These are phyloP conservation scores for Eudyptes chrysolophus DNA, from an alignment of 2,113 vertebrate species.

Conservation along the genomic window DNA sequence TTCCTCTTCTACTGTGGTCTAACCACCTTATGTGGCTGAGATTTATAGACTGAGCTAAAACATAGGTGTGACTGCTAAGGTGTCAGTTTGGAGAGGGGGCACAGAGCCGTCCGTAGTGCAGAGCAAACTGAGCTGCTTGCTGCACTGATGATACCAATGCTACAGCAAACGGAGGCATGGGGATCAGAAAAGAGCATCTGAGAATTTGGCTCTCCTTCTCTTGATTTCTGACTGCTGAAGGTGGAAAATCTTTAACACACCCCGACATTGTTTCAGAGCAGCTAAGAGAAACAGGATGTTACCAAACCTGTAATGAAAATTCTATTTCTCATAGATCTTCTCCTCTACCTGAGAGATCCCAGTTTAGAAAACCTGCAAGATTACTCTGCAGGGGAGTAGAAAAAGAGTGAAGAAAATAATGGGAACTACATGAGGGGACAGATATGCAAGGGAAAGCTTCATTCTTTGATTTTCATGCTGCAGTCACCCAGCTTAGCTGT, in stretches of 20 bases:
- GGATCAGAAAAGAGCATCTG: neutral
- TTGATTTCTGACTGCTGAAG: neutral
- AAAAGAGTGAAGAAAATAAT: neutral
- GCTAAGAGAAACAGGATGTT: neutral
- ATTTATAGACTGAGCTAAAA: neutral
- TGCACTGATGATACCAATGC: neutral
- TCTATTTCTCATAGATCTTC: neutral
- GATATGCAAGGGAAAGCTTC: neutral
- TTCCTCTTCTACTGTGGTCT: neutral
- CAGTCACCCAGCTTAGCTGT: neutral
- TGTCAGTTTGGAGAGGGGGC: accelerated
- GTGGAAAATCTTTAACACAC: neutral
- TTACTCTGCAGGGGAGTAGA: neutral
- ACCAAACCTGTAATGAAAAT: neutral
- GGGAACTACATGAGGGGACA: neutral
- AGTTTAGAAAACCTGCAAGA: neutral
- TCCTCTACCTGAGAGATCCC: neutral
- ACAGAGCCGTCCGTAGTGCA: neutral
- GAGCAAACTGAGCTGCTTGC: neutral
- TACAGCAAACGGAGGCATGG: neutral
- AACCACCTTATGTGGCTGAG: neutral
- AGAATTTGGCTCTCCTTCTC: neutral
- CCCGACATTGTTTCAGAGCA: neutral
- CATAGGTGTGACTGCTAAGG: neutral
- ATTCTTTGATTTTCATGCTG: neutral